These are phyloP conservation scores for Arctocebus calabarensis DNA, from an alignment of 2,797 vertebrate genomes.

Conservation along the genomic window DNA sequence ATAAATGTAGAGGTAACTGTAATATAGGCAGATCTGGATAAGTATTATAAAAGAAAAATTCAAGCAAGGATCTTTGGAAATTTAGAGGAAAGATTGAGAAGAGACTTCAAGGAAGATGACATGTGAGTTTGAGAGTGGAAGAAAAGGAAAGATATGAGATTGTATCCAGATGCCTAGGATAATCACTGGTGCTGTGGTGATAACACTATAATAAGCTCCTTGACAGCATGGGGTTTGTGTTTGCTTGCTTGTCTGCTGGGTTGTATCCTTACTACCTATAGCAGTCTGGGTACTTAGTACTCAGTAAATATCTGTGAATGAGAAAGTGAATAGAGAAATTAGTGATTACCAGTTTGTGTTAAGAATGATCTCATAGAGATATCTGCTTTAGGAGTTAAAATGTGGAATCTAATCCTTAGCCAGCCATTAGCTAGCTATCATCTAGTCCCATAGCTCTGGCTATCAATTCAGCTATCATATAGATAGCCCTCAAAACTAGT, in stretches of 20 bases:
- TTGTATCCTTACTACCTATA: not conserved
- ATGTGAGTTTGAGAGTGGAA: not conserved
- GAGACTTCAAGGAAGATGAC: conserved; percentile 6
- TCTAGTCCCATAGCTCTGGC: not conserved
- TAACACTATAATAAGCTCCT: not conserved
- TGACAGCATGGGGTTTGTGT: not conserved
- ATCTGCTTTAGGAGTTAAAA: conserved; percentile 6
- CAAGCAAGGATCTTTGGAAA: conserved; percentile 60
- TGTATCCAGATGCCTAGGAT: not conserved
- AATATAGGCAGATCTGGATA: conserved; percentile 39
- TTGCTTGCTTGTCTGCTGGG: not conserved
- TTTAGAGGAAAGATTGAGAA: conserved; percentile 28
- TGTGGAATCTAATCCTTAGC: not conserved
- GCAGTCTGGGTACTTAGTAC: not conserved
- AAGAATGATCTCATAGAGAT: conserved; percentile 6
- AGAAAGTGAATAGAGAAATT: not conserved
- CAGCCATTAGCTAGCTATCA: not conserved
- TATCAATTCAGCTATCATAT: not conserved
- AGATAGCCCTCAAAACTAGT: not conserved
- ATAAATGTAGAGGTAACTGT: not conserved
- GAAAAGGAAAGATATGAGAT: not conserved
- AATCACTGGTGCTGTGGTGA: not conserved
- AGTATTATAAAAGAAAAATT: conserved; percentile 58
- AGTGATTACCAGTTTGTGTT: not conserved
- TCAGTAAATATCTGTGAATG: not conserved